phyloP scores from a whole-genome alignment of 2,113 vertebrate species.

The Alouatta palliata region DNA sequence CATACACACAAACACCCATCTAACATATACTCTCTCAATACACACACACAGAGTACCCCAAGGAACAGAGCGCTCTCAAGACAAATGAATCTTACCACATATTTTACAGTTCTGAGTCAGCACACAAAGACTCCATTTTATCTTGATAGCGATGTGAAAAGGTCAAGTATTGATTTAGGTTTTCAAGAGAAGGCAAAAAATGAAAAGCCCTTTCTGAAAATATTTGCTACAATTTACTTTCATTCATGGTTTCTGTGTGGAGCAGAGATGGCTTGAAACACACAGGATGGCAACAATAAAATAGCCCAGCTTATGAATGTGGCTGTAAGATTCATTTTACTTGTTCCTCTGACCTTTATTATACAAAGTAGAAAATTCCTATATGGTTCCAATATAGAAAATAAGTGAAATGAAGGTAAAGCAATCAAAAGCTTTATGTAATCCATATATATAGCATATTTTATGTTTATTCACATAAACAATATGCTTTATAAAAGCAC shows the following conservation, averaged over 20 bases:
- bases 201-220: conserved; percentile 41
- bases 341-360: conserved; percentile 20
- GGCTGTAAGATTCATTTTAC: background rate
- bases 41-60: background rate
- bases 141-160: conserved; percentile 6
- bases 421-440: background rate
- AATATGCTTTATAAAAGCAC: background rate
- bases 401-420: background rate
- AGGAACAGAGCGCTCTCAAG: background rate
- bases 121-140: conserved; percentile 17
- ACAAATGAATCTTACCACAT: background rate
- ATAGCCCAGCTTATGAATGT: background rate
- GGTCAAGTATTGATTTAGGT: conserved; percentile 55
- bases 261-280: conserved; percentile 17
- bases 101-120: background rate
- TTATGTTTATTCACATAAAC: conserved; percentile 1
- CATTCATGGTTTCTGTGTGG: conserved; percentile 4
- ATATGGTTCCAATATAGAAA: background rate
- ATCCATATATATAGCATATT: background rate
- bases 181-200: conserved; percentile 21
- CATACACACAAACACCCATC: background rate
- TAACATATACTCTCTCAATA: background rate
- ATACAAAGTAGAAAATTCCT: background rate
- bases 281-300: conserved; percentile 55
- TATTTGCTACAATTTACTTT: conserved; percentile 34